Conservation (phyloP, 2,113 vertebrate genomes). For the Microcebus jonahi region DNA sequence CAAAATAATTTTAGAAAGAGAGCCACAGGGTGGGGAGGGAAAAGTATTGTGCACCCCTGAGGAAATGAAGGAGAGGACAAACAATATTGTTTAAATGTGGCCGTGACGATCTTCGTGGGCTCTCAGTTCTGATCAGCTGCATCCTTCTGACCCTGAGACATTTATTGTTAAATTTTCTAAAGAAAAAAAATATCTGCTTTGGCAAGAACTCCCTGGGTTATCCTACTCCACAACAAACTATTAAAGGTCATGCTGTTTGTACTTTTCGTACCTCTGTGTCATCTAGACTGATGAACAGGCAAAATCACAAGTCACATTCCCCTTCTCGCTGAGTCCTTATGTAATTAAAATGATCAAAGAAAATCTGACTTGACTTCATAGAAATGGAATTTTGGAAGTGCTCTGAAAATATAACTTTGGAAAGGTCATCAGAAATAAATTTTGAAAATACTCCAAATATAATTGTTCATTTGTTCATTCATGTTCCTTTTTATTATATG, state of each 20-base stretch:
- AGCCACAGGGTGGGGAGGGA: slow-evolving; percentile 74
- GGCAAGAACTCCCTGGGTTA: slow-evolving; percentile 67
- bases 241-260: background rate
- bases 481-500: background rate
- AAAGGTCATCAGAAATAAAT: slow-evolving; percentile 17
- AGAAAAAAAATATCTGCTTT: slow-evolving; percentile 34
- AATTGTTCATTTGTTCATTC: background rate
- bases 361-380: background rate
- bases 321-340: background rate
- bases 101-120: slow-evolving; percentile 72
- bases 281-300: background rate
- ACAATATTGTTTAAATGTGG: slow-evolving; percentile 79
- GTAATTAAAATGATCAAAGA: background rate
- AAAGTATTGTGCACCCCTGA: slow-evolving; percentile 75
- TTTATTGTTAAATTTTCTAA: slow-evolving; percentile 80
- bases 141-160: slow-evolving; percentile 80
- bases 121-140: slow-evolving; percentile 62
- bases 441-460: background rate
- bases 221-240: slow-evolving; percentile 64
- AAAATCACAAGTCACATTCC: background rate
- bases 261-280: background rate
- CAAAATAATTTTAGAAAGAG: slow-evolving; percentile 72
- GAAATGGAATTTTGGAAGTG: background rate
- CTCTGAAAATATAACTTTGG: background rate
- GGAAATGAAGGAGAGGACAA: slow-evolving; percentile 73